Base-by-base conservation (phyloP, 1,140 invertebrate genomes). In the Melipona quadrifasciata region DNA sequence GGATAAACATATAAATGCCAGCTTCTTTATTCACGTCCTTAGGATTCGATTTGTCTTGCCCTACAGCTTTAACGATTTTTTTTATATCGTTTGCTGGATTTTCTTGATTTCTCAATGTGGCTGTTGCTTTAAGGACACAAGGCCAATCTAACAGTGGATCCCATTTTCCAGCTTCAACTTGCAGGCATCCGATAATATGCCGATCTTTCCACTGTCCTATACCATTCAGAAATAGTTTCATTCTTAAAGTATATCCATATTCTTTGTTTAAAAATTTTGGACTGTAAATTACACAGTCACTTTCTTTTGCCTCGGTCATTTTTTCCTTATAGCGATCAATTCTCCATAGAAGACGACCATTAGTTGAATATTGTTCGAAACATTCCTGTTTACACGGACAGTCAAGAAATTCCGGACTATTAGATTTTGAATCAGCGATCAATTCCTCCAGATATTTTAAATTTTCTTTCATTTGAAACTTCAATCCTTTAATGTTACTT, bases 131-230 rank as follows among this genome's bases (percentile, higher is more conserved):
- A 11, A 97, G 92, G 65, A 96, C 93, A 83, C 96, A 97, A 1
- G 97, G 97, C 97, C 97, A 97, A 74, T 95, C 94, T 81, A 97
- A 92, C 53, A 97, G 89, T 0, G 96, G 94, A 94, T 97, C 97
- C 93, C 96, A 97, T 72, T 96, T 96, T 0, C 97, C 96, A 16
- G 95, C 94, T 12, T 97, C 92, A 12, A 97, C 95, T 70, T 96
- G 95, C 19, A 97, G 92, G 21, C 96, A 96, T 3, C 96, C 95
- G 14, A 97, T 96, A 71, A 97, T 90, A 88, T 97, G 96, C 0
- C 97, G 95, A 0, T 96, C 96, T 89, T 96, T 96, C 97, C 97
- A 97, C 82, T 96, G 96, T 11, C 96, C 96, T 55, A 96, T 95
- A 16, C 97, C 97, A 88, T 97, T 97, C 31, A 97, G 88, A 90